A percentile compares a stretch with the other conserved stretches of the same genome.
These are phyloP conservation scores for Reticulitermes lucifugus DNA, from an alignment of 2,888 invertebrate genomes.

Conservation along the genomic window DNA sequence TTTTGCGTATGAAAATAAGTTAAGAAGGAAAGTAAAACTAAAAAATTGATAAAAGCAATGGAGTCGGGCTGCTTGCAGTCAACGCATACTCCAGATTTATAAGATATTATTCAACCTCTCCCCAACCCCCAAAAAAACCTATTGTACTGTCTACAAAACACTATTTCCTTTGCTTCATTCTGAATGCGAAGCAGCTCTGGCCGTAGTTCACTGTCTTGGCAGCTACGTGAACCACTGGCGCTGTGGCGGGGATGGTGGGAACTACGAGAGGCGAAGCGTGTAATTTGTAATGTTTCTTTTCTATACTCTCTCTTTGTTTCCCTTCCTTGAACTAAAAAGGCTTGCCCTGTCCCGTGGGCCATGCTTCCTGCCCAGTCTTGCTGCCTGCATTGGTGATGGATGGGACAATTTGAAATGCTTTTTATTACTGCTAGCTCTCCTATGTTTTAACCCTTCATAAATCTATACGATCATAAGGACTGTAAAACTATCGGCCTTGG, in stretches of 20 bases:
- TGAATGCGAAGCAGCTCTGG: slow-evolving; percentile 2
- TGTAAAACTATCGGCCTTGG: no score
- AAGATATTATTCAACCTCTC: no score
- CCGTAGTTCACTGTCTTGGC: slow-evolving; percentile 28
- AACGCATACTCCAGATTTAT: no score
- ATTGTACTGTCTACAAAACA: slow-evolving; percentile 12
- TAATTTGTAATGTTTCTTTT: slow-evolving; percentile 22
- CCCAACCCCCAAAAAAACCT: not conserved
- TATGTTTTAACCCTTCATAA: no score
- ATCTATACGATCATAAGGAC: no score
- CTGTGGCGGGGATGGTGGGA: slow-evolving; percentile 6
- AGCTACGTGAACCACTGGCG: slow-evolving; percentile 13
- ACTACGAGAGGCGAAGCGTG: slow-evolving; percentile 29
- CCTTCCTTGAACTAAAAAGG: not conserved
- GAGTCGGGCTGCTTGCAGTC: no score
- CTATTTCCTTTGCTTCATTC: not conserved
- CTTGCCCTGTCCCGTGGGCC: not conserved
- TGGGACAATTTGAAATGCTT: slow-evolving; percentile 29
- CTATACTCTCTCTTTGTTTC: not conserved
- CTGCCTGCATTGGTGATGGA: slow-evolving; percentile 12
- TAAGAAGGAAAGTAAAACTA: no score
- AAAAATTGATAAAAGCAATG: no score
- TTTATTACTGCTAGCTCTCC: no score
- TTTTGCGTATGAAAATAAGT: no score
- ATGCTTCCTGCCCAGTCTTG: not conserved